phyloP scores from a whole-genome alignment of 1,140 invertebrate species.

The Copidosoma floridanum region DNA sequence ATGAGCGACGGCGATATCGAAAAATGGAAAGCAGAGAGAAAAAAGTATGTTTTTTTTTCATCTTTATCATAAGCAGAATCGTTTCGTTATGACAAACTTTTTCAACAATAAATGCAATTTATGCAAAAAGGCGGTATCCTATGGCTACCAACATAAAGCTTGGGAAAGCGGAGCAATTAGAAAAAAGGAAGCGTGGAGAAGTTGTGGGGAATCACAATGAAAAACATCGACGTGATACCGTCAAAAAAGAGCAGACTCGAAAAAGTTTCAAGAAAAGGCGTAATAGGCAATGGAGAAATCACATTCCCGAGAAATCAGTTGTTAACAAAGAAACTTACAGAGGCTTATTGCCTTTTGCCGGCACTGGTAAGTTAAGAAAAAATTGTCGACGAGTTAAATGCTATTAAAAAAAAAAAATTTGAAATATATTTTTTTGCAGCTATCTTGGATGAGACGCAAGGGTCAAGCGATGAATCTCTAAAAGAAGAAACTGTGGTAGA shows the following conservation, averaged over 20 bases:
- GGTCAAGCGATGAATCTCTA: neutral
- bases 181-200: conserved; percentile 69
- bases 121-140: conserved; percentile 61
- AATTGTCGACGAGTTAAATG: neutral
- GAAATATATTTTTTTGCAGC: neutral
- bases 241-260: conserved; percentile 12
- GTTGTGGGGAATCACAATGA: conserved; percentile 56
- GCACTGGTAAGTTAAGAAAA: conserved; percentile 37
- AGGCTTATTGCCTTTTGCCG: conserved; percentile 42
- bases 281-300: conserved; percentile 21
- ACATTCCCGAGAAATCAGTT: neutral
- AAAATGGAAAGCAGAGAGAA: conserved; percentile 79
- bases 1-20: conserved; percentile 76
- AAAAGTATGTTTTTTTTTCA: conserved; percentile 53
- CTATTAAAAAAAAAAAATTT: neutral
- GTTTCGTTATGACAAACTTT: conserved; percentile 1
- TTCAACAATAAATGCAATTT: neutral
- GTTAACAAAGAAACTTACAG: conserved; percentile 34
- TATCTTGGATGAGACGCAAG: neutral
- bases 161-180: conserved; percentile 62
- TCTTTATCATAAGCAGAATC: neutral
- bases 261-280: conserved; percentile 24
- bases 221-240: conserved; percentile 29
- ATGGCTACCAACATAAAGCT: conserved; percentile 70
- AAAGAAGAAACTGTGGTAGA: conserved; percentile 33